Base-by-base conservation (phyloP, 1,140 invertebrate species). In the Cheumatopsyche charites region DNA sequence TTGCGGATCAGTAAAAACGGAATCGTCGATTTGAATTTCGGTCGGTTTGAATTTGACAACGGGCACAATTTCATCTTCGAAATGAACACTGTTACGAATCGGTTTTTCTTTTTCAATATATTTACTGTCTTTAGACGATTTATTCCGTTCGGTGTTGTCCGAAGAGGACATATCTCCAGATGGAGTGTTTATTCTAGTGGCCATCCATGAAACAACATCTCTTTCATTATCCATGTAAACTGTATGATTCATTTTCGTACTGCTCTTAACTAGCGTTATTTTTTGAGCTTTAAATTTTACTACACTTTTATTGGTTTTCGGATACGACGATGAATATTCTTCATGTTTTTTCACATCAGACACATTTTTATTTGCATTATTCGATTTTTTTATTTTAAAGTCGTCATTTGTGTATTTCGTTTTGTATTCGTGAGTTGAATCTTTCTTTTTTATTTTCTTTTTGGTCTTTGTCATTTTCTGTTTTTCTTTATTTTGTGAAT, bases 171-270 rank as follows among this genome's bases (percentile, higher is more conserved):
- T 68, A 29, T 76, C 75, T 17, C 67, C 70, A 21, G 68, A 19
- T 13, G 83, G 82, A 6, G 80, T 81, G 49, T 80, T 77, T 13
- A 78, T 79, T 15, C 81, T 79, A 19, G 84, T 74, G 1, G 82
- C 84, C 80, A 85, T 84, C 83, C 83, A 85, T 25, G 83, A 85
- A 74, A 83, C 81, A 13, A 85, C 77, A 71, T 84, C 83, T 79
- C 80, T 84, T 62, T 85, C 83, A 49, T 80, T 81, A 70, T 84
- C 79, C 26, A 84, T 80, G 49, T 72, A 74, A 12, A 65, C 55
- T n/a, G 75, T 73, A 15, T 67, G 67, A 68, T 76, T 76, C 12
- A 72, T 68, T 67, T 74, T 74, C 23, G 73, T 72, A 49, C 66
- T 74, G 58, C 75, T 74, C 62, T 71, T 72, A 1, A 73, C 70